Percentiles rank a stretch among this genome's conserved stretches.
phyloP scores from a whole-genome alignment of 2,113 vertebrate genomes.

The Paracanthobrama guichenoti region DNA sequence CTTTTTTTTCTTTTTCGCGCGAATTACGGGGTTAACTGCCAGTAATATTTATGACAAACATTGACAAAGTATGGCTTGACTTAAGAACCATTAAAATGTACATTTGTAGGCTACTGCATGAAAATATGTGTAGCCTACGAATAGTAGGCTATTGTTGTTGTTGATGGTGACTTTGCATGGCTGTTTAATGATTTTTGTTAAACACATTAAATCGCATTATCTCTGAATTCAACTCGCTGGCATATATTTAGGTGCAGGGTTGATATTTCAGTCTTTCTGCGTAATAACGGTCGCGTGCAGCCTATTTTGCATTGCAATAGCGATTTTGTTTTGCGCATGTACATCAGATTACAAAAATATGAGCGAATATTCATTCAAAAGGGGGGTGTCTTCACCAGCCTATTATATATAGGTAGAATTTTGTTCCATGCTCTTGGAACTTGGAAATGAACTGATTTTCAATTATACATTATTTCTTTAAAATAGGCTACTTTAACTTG shows the following conservation, averaged over 20 bases:
- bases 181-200: neutral
- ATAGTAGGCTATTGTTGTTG: neutral
- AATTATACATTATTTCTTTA: neutral
- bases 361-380: neutral
- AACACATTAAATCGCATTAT: neutral
- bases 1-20: slow-evolving; percentile 56
- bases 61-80: neutral
- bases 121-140: neutral
- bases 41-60: slow-evolving; percentile 12
- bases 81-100: neutral
- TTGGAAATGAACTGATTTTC: neutral
- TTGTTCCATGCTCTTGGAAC: neutral
- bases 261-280: neutral
- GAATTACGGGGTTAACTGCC: slow-evolving; percentile 28
- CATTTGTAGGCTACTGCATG: neutral
- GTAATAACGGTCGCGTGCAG: neutral
- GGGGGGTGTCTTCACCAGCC: neutral
- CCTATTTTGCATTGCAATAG: neutral
- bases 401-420: neutral
- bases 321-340: neutral
- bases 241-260: neutral
- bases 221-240: neutral
- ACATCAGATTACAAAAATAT: neutral
- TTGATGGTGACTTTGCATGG: neutral
- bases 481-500: neutral